These are phyloP conservation scores for Sinohyriopsis cumingii DNA, from an alignment of 2,888 invertebrate species.

Conservation along the genomic window DNA sequence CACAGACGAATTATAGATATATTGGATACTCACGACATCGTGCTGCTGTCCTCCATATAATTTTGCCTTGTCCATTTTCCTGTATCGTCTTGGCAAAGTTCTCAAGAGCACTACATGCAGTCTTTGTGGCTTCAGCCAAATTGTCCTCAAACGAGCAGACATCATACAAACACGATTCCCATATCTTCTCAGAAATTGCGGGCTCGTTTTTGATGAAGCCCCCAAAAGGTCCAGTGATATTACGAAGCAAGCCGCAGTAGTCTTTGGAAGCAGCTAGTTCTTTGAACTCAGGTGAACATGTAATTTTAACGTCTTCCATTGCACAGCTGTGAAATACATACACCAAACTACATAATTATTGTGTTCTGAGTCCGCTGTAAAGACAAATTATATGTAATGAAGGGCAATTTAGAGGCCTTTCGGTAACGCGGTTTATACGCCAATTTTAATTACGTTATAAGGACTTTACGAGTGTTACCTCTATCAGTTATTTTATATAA, in stretches of 20 bases:
- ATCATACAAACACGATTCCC: conserved; percentile 30
- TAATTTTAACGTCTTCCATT: conserved; percentile 4
- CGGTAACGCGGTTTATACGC: too few species aligned
- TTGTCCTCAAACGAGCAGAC: conserved; percentile 26
- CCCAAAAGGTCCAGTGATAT: conserved; percentile 24
- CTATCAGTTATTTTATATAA: too few species aligned
- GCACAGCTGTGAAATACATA: too few species aligned
- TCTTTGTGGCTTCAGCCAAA: conserved; percentile 3
- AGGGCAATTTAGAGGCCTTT: too few species aligned
- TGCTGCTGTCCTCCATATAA: conserved; percentile 24
- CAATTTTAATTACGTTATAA: too few species aligned
- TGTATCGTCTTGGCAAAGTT: conserved; percentile 35
- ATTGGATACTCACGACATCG: conserved; percentile 28
- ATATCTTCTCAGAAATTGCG: conserved; percentile 17
- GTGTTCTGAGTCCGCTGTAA: too few species aligned
- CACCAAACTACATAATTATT: too few species aligned
- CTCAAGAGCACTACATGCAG: conserved; percentile 28
- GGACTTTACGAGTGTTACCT: too few species aligned
- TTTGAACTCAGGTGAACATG: conserved; percentile 8
- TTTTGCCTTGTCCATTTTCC: conserved; percentile 17
- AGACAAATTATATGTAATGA: too few species aligned
- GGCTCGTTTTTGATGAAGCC: conserved; percentile 18
- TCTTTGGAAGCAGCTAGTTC: conserved; percentile 6
- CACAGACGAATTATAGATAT: too few species aligned
- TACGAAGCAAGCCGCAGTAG: conserved; percentile 22